Percentiles rank a stretch among this genome's conserved stretches.
Evolutionary conservation across 2,797 vertebrate species (phyloP).

Genomic region (Salarias fasciatus): DNA sequence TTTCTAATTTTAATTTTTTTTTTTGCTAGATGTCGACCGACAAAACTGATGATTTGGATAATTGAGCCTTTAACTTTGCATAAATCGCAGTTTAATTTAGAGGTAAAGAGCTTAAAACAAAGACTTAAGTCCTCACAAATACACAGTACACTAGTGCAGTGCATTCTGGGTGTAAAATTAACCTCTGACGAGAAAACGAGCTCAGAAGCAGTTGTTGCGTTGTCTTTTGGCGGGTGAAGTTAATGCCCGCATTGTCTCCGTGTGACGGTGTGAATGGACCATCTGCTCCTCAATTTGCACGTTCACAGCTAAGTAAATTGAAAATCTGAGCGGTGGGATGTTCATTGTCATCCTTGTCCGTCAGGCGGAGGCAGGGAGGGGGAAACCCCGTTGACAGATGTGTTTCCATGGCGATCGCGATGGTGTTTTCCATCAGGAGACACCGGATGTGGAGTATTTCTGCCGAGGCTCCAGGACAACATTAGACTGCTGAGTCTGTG

Average conservation of each 20-base stretch:
- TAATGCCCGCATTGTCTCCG: conserved; percentile 5
- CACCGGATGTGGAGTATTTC: neutral
- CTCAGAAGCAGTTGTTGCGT: too few species aligned
- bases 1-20: too few species aligned
- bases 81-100: too few species aligned
- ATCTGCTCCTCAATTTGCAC: conserved; percentile 31
- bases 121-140: too few species aligned
- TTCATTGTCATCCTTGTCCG: conserved; percentile 12
- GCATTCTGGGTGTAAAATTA: too few species aligned
- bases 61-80: too few species aligned
- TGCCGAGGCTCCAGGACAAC: neutral
- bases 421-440: conserved; percentile 6
- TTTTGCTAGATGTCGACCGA: too few species aligned
- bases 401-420: neutral
- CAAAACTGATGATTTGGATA: too few species aligned
- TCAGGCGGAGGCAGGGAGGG: neutral
- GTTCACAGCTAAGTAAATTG: conserved; percentile 21
- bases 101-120: too few species aligned
- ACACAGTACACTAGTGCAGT: too few species aligned
- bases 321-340: neutral
- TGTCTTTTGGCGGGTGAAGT: neutral
- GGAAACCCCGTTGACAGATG: neutral
- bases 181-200: too few species aligned
- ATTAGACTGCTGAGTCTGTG: neutral
- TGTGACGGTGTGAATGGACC: conserved; percentile 15